A percentile compares a stretch with the other conserved stretches of the same genome.
Conservation (phyloP, 2,888 invertebrate genomes). For the Xestobium rufovillosum region DNA sequence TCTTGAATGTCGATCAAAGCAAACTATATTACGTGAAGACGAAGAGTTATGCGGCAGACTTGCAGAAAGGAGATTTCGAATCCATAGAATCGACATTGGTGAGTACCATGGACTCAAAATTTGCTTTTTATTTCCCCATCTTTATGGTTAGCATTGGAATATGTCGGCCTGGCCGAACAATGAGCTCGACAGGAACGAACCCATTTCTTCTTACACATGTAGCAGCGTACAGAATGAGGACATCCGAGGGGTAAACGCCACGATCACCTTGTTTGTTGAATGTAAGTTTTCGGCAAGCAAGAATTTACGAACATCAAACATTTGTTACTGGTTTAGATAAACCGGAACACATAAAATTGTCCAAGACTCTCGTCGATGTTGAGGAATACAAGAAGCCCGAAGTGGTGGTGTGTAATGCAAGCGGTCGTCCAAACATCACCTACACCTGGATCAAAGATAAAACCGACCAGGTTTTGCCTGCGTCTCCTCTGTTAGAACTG, state of each 20-base stretch:
- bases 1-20: constrained; percentile 52
- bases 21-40: constrained; percentile 63
- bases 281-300: constrained; percentile 67
- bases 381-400: constrained; percentile 51
- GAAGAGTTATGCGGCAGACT: constrained; percentile 61
- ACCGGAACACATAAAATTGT: constrained; percentile 79
- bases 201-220: constrained; percentile 79
- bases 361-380: constrained; percentile 48
- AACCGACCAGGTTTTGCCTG: constrained; percentile 45
- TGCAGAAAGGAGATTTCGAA: constrained; percentile 78
- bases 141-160: constrained; percentile 62
- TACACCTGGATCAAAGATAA: constrained; percentile 66
- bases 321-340: constrained; percentile 47
- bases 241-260: constrained; percentile 73
- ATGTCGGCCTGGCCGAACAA: constrained; percentile 76
- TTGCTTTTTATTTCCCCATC: constrained; percentile 3
- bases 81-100: constrained; percentile 81
- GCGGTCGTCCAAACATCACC: constrained; percentile 62
- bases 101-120: constrained; percentile 31
- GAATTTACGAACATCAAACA: too few species aligned
- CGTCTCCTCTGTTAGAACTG: constrained; percentile 51
- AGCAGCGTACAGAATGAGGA: constrained; percentile 63
- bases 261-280: constrained; percentile 80
- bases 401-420: constrained; percentile 51
- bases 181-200: constrained; percentile 65